Conservation (phyloP, 2,797 vertebrate species). For the Limosa lapponica region DNA sequence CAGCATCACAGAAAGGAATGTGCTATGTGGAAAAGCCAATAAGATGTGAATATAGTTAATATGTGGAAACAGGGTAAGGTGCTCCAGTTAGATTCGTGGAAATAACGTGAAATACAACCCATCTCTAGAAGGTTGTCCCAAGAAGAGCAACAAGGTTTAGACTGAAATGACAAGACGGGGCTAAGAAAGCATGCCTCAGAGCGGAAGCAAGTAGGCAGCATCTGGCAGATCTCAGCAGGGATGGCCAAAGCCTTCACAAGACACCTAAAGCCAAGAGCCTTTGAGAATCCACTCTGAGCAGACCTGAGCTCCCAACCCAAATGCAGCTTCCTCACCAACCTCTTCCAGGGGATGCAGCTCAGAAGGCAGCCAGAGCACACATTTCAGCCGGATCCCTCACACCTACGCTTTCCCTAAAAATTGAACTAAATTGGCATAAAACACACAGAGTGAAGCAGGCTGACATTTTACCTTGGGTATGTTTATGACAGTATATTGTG, state of each 20-base stretch:
- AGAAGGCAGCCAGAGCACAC: not conserved
- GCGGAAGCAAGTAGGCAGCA: fast-evolving
- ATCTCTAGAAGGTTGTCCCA: not conserved
- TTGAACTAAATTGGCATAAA: not conserved
- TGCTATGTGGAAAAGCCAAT: not conserved
- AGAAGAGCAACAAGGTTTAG: not conserved
- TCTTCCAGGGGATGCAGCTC: not conserved
- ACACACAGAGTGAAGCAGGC: not conserved
- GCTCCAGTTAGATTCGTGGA: not conserved
- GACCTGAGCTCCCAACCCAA: not conserved
- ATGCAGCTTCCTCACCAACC: not conserved
- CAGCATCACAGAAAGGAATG: not conserved
- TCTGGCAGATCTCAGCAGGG: not conserved
- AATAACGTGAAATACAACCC: not conserved
- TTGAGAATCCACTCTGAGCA: not conserved
- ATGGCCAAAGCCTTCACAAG: not conserved
- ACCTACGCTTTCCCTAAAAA: not conserved
- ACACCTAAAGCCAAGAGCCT: not conserved
- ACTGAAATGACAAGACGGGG: not conserved
- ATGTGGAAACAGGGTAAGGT: not conserved
- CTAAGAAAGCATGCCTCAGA: not conserved
- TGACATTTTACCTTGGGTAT: not conserved
- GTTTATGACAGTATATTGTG: not conserved
- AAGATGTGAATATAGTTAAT: not conserved
- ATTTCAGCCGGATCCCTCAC: not conserved